Conservation (phyloP, 2,888 invertebrate genomes). For the Noctua fimbriata region DNA sequence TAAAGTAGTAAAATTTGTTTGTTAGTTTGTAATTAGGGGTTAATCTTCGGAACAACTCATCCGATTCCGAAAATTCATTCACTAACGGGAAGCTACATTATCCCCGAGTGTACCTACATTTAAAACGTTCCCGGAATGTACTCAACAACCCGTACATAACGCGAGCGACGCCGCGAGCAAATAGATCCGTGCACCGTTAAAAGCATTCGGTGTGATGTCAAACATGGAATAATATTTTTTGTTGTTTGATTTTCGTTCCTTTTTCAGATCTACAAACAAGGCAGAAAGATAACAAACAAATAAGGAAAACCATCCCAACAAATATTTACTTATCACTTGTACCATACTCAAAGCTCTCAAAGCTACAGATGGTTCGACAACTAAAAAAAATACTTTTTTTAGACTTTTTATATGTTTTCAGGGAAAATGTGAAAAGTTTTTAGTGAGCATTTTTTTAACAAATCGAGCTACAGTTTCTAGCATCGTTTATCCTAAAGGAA, state of each 20-base stretch:
- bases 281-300: background rate
- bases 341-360: constrained; percentile 47
- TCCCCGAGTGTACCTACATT: no score
- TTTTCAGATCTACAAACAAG: background rate
- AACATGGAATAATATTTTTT: background rate
- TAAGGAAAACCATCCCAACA: no score
- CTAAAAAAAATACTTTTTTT: constrained; percentile 59
- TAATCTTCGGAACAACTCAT: no score
- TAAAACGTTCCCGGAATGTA: no score
- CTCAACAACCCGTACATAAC: no score
- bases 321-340: constrained; percentile 35
- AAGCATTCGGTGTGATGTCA: background rate
- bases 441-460: constrained; percentile 26
- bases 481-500: constrained; percentile 2
- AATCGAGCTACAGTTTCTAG: constrained; percentile 1
- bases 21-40: no score
- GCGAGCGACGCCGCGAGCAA: no score
- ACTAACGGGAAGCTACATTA: no score
- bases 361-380: constrained; percentile 79
- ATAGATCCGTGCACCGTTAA: background rate
- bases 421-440: constrained; percentile 49
- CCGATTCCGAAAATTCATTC: no score
- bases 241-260: background rate
- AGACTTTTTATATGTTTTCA: constrained; percentile 28
- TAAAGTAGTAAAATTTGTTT: no score